phyloP scores from a whole-genome alignment of 2,888 invertebrate genomes.

The Leptinotarsa haldemani region DNA sequence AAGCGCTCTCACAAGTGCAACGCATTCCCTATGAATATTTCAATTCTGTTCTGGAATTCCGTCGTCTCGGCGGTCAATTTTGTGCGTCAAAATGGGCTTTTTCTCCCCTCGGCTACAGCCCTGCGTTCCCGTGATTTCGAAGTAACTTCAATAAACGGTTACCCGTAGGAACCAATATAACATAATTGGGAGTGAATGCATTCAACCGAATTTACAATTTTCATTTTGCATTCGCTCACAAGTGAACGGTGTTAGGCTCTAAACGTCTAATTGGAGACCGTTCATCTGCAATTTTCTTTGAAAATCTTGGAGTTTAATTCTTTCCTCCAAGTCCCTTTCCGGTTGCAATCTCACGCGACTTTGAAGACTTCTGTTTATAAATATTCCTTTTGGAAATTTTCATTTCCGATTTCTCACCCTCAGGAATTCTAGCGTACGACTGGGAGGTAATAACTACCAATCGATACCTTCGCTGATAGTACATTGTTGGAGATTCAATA shows the following conservation, averaged over 20 bases:
- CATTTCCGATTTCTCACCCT: conserved; percentile 25
- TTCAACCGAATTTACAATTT: conserved; percentile 56
- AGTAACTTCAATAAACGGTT: conserved; percentile 53
- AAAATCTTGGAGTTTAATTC: conserved; percentile 46
- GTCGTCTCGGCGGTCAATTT: conserved; percentile 5
- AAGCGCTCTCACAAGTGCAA: background rate
- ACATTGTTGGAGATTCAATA: conserved; percentile 23
- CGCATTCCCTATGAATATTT: background rate
- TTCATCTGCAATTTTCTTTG: conserved; percentile 50
- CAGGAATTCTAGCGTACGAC: conserved; percentile 10
- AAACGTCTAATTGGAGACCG: conserved; percentile 52
- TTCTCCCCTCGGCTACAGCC: conserved; percentile 3
- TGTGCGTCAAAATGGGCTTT: background rate
- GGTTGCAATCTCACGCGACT: conserved; percentile 25
- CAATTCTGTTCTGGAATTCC: background rate
- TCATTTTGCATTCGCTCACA: conserved; percentile 55
- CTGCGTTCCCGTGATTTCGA: conserved; percentile 36
- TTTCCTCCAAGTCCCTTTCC: conserved; percentile 39
- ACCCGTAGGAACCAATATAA: conserved; percentile 56
- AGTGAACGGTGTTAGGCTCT: conserved; percentile 43
- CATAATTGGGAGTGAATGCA: conserved; percentile 56
- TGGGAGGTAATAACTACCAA: conserved; percentile 16
- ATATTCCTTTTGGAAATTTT: conserved; percentile 33
- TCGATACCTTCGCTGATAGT: conserved; percentile 12
- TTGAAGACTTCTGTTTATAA: conserved; percentile 38